These are phyloP conservation scores for Atherix ibis DNA, from an alignment of 2,888 invertebrate genomes.

Conservation along the genomic window DNA sequence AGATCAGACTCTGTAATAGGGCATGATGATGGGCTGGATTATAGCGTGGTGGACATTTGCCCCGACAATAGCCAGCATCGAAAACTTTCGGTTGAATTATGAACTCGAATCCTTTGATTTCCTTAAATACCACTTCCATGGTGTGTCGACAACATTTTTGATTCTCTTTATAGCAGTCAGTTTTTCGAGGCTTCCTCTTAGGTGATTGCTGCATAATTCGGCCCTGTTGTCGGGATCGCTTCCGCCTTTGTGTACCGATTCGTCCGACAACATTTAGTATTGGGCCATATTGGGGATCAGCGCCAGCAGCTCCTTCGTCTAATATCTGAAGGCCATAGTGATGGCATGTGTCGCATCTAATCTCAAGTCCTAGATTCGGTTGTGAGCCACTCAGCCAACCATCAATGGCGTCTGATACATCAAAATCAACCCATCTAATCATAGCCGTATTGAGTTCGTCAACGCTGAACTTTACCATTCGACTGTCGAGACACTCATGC, in stretches of 20 bases:
- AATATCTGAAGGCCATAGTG: conserved; percentile 25
- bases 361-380: conserved; percentile 36
- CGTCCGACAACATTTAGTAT: conserved; percentile 26
- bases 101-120: conserved; percentile 46
- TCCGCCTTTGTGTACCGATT: conserved; percentile 16
- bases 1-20: conserved; percentile 48
- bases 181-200: conserved; percentile 30
- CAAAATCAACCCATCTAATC: conserved; percentile 44
- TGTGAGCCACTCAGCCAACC: conserved; percentile 33
- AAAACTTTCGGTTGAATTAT: conserved; percentile 52
- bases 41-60: conserved; percentile 48
- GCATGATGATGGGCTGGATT: conserved; percentile 58
- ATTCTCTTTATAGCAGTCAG: conserved; percentile 38
- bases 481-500: conserved; percentile 25
- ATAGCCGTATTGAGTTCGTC: conserved; percentile 14
- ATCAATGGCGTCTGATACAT: conserved; percentile 37
- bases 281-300: conserved; percentile 17
- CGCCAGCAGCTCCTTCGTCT: conserved; percentile 16
- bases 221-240: conserved; percentile 15
- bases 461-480: conserved; percentile 8
- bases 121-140: conserved; percentile 48
- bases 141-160: conserved; percentile 49
- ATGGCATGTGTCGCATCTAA: conserved; percentile 36
- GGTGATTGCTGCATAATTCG: conserved; percentile 10
- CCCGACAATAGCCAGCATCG: conserved; percentile 55